Evolutionary conservation across 2,888 invertebrate genomes (phyloP).

Genomic region (Trisateles emortualis): DNA sequence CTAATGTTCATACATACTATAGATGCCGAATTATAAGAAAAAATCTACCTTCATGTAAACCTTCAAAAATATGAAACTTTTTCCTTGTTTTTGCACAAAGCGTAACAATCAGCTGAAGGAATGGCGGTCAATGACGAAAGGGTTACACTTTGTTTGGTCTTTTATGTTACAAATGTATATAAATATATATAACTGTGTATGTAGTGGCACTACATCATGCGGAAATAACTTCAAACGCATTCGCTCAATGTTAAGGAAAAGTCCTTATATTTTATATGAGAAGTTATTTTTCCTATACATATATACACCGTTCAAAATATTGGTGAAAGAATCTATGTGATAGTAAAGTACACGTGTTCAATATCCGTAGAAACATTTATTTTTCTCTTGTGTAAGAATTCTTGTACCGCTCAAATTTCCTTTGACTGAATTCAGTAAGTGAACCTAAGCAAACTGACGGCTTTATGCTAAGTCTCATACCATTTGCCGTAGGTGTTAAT

Average conservation of each 20-base stretch:
- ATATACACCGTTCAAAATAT: background rate
- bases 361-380: background rate
- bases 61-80: background rate
- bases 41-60: background rate
- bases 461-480: no score
- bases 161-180: background rate
- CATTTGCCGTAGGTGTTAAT: no score
- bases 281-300: background rate
- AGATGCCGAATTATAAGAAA: no score
- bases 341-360: background rate
- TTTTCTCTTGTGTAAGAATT: background rate
- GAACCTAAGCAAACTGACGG: no score
- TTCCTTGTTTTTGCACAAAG: constrained; percentile 1
- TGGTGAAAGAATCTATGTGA: background rate
- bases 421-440: no score
- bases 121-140: constrained; percentile 7
- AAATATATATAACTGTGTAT: background rate
- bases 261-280: background rate
- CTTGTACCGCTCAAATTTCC: no score
- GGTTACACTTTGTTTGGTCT: background rate
- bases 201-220: background rate
- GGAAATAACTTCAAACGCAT: constrained; percentile 7
- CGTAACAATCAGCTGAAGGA: background rate
- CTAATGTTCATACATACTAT: no score
- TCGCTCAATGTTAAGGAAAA: background rate